Evolutionary conservation across 2,113 vertebrate species (phyloP), one percentile per base, ranked within the genome.

Genomic region (Brachyistius frenatus): DNA sequence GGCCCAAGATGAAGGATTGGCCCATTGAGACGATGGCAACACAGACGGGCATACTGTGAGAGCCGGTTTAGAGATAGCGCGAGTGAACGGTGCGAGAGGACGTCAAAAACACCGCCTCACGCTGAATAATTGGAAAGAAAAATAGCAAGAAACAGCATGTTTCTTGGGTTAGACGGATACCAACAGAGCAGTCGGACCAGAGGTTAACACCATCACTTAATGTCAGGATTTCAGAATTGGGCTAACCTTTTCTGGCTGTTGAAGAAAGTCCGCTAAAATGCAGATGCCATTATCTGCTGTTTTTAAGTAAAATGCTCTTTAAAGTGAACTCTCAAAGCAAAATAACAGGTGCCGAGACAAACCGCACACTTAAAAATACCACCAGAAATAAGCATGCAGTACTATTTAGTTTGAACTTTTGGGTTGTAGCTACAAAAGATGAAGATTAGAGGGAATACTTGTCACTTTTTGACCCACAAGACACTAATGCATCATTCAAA

Each of bases 191-290:
- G 72, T 30, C 55, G 63, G 75, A 80, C 23, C 54, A 90, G 89
- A 91, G 86, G 83, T 90, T 85, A 90, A 76, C 85, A 72, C 73
- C 73, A 73, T 80, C 84, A 72, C 80, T 87, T 86, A 63, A 84
- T 81, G 87, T 73, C 84, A 83, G 53, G 31, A 30, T 75, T 46
- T 35, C 16, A 66, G 67, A 76, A 80, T 46, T 46, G 61, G 64
- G 7, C 23, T 80, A 89, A 90, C 89, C 89, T 89, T 92, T 90
- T 56, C 76, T 66, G 39, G 16, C 13, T 61, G 66, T 4, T n/a
- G 14, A 36, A 50, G 70, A 57, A 71, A 67, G 33, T 46, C 39
- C 5, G 11, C 36, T 37, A 30, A 62, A 73, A 67, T 49, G 61
- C 14, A 79, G 50, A 63, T 7, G 62, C 30, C 13, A 63, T 66